Evolutionary conservation across 1,140 invertebrate genomes (phyloP).

Genomic region (Rhizoglyphus robini): DNA sequence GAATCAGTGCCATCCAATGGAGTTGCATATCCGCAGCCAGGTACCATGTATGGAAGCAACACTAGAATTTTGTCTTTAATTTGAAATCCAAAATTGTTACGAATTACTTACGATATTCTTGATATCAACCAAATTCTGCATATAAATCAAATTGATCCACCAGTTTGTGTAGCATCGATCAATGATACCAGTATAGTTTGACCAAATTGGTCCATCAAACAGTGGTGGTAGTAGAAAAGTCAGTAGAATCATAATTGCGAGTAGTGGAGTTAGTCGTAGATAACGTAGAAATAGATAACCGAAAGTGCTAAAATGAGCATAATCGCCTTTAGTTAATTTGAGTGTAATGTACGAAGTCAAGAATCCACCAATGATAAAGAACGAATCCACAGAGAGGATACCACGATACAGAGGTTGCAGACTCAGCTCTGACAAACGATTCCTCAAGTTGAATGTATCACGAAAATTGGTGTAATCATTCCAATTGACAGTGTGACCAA

Average conservation of each 20-base stretch:
- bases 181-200: neutral
- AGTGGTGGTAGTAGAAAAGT: constrained; percentile 20
- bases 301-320: neutral
- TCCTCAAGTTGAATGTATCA: neutral
- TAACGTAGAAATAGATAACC: neutral
- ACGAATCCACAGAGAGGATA: neutral
- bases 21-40: constrained; percentile 19
- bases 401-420: neutral
- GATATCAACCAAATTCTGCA: constrained; percentile 11
- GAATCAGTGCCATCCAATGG: neutral
- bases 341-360: constrained; percentile 21
- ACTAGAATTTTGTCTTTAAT: neutral
- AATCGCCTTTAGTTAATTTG: constrained; percentile 14
- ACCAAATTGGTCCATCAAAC: constrained; percentile 23
- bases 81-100: neutral
- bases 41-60: constrained; percentile 15
- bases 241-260: constrained; percentile 18
- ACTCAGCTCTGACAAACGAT: neutral
- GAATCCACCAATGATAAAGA: constrained; percentile 20
- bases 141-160: constrained; percentile 24
- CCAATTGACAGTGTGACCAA: constrained; percentile 14
- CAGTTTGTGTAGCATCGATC: constrained; percentile 19
- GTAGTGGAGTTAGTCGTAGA: constrained; percentile 16
- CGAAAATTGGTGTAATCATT: neutral
- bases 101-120: constrained; percentile 6